A percentile compares a stretch with the other conserved stretches of the same genome.
These are phyloP conservation scores for Actinia tenebrosa DNA, from an alignment of 64 coral and sea anemone species.

Conservation along the genomic window DNA sequence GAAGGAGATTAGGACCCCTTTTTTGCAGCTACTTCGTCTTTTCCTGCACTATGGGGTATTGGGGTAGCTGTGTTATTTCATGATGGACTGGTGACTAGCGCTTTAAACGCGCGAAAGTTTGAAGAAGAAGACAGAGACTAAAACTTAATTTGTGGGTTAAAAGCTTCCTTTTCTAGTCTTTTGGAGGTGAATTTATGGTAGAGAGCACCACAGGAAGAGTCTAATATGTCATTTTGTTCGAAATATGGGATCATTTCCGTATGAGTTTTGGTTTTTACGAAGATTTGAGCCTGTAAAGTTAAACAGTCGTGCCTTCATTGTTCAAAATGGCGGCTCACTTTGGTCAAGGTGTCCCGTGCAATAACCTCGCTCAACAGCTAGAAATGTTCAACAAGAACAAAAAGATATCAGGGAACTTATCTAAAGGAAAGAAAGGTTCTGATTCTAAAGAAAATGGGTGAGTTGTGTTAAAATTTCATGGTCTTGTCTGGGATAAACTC, in stretches of 20 bases:
- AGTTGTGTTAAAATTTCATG: not conserved
- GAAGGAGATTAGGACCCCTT: too few species aligned
- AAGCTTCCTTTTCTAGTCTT: not conserved
- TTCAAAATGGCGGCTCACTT: not conserved
- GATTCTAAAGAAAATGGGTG: not conserved
- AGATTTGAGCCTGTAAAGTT: not conserved
- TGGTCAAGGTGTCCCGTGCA: not conserved
- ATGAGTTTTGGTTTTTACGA: not conserved
- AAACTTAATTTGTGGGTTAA: not conserved
- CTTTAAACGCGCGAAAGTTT: not conserved
- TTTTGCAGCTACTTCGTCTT: too few species aligned
- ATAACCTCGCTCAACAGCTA: conserved; percentile 12
- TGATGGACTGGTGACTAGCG: not conserved
- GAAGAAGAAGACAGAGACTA: not conserved
- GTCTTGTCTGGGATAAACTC: too few species aligned
- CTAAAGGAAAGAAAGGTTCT: not conserved
- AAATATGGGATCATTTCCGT: not conserved
- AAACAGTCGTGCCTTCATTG: not conserved
- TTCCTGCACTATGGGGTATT: not conserved
- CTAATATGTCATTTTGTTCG: not conserved
- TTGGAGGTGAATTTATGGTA: not conserved
- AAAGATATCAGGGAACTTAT: not conserved
- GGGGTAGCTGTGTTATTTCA: not conserved
- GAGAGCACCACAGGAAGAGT: not conserved
- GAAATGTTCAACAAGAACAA: conserved; percentile 3